Evolutionary conservation across 2,797 vertebrate genomes (phyloP), one percentile per base, ranked within the genome.

Genomic region (Sebastes matsubarae): DNA sequence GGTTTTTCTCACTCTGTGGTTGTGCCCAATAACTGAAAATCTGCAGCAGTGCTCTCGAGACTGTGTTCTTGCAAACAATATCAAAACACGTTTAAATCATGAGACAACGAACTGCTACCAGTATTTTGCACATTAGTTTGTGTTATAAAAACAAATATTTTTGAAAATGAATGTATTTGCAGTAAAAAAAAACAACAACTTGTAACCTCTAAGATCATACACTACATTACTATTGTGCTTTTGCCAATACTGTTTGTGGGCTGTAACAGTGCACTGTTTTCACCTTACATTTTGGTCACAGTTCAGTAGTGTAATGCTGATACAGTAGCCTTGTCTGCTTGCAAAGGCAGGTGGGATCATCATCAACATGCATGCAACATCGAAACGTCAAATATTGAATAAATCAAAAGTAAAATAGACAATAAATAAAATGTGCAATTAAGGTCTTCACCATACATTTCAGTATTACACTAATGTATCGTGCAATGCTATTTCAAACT

Each of bases 101-200:
- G 25, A 11, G 42, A 46, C 16, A 46, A 46, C 16, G 0, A 46
- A 46, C 16, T 42, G 38, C 14, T 46, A 46, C 7, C 42, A 46
- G 16, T 18, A 8, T 46, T 46, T 46, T 46, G 42, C 42, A 46
- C 16, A 46, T 46, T 18, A 46, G 16, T 46, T 46, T 46, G 42
- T 46, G 0, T 46, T 46, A 7, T 42, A 0, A 42, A 42, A 42
- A 42, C 0, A 42, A 16, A 16, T 42, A 42, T 42, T 46, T 46
- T 46, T 18, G 42, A 0, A 42, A 42, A 42, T 42, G 0, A 16
- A 46, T 66, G 5, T 36, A 11, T 69, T 27, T 32, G 13, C 12
- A 22, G 18, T 34, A 4, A 4, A 30, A 8, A 57, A 16, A 54
- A 64, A 8, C 0, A 8, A 14, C 0, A 7, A n/a, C 0, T 0